Conservation (phyloP, 1,140 invertebrate genomes). For the Heliothis virescens region DNA sequence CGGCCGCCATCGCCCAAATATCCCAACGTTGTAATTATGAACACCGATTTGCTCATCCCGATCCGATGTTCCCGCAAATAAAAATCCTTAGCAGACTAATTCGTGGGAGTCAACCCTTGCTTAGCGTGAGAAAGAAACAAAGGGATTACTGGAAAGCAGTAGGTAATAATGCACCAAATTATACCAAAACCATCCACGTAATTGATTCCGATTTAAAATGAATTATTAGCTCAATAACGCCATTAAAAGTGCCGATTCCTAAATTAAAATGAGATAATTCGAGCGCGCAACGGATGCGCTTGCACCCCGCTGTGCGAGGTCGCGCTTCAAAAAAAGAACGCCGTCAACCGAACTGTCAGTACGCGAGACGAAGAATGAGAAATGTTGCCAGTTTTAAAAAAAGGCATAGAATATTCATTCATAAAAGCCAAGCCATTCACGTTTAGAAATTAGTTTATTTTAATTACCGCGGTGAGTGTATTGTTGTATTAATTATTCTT, state of each 20-base stretch:
- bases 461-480: slow-evolving; percentile 80
- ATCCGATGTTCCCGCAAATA: slow-evolving; percentile 73
- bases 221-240: slow-evolving; percentile 61
- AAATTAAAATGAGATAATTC: slow-evolving; percentile 84
- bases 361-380: slow-evolving; percentile 76
- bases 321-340: slow-evolving; percentile 80
- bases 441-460: slow-evolving; percentile 85
- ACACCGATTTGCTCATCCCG: slow-evolving; percentile 74
- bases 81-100: slow-evolving; percentile 75
- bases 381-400: slow-evolving; percentile 81
- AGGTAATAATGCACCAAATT: slow-evolving; percentile 28
- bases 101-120: slow-evolving; percentile 74
- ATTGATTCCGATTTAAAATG: slow-evolving; percentile 49
- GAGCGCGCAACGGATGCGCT: slow-evolving; percentile 76
- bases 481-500: slow-evolving; percentile 83
- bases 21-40: slow-evolving; percentile 76
- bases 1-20: slow-evolving; percentile 74
- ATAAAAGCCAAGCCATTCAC: slow-evolving; percentile 74
- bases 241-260: slow-evolving; percentile 65
- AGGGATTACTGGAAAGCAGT: slow-evolving; percentile 52
- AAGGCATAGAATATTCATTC: slow-evolving; percentile 74
- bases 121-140: slow-evolving; percentile 76
- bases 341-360: slow-evolving; percentile 80
- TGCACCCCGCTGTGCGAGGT: slow-evolving; percentile 78
- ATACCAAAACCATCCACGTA: slow-evolving; percentile 39